Evolutionary conservation across 92 coral and sea anemone species (phyloP), one percentile per base, ranked within the genome.

Genomic region (Nematostella vectensis): DNA sequence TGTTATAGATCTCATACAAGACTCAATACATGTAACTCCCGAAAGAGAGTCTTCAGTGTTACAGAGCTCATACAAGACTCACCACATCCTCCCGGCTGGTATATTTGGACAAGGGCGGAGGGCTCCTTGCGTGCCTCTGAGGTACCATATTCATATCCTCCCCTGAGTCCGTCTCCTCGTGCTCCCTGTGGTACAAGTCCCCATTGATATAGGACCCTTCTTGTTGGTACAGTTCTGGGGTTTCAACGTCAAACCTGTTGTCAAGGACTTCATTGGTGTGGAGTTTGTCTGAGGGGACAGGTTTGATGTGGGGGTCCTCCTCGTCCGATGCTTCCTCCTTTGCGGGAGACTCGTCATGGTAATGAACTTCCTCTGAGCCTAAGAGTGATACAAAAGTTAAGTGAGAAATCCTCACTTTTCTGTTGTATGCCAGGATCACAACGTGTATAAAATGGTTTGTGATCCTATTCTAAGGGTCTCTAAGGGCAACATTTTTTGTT

Each of bases 81-180:
- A 83, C 91, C 78, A 83, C 75, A 31, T 91, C 93, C 23, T 71
- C 96, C 60, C 83, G 69, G 50, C 61, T 71, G 24, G 85, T 91
- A 74, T 81, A 91, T 51, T 77, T 81, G 36, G 88, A 74, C 45
- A 64, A 65, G 15, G 80, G 82, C 50, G 83, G 75, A 31, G 86
- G 76, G 47, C 66, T 76, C 55, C 77, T 50, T 30, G 58, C 51
- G 27, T 70, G 63, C 29, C 62, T 59, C 21, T 59, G 70, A 18
- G 98, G 98, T 12, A 71, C 86, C 67, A 81, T 88, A 71, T 71
- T 73, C 86, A 91, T 87, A 60, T 91, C 98, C 45, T 87, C 96
- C 70, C 87, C 76, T 22, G 96, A 87, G 73, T 87, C 96, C 63
- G 88, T 82, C 72, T 83, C 93, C 31, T 63, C 80, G 20, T 76